Conservation (phyloP, 2,888 invertebrate species). For the Eupithecia centaureata region DNA sequence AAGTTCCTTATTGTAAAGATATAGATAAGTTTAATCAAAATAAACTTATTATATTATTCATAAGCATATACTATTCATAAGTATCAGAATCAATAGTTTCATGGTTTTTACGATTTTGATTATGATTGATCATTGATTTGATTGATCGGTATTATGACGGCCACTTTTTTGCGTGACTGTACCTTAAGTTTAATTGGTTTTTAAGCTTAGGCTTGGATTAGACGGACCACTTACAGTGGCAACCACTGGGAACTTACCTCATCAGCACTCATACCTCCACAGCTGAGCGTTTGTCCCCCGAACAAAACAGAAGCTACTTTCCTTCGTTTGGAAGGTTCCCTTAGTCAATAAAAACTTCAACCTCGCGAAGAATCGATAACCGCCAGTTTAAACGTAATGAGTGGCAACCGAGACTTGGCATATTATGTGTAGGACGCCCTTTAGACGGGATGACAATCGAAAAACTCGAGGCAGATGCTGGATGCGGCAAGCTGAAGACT, state of each 20-base stretch:
- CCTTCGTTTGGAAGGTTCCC: no score
- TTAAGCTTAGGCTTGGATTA: conserved; percentile 22
- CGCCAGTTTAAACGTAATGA: no score
- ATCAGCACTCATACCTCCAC: neutral
- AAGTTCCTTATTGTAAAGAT: neutral
- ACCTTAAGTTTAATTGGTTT: conserved; percentile 42
- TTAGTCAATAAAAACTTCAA: no score
- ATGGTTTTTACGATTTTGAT: conserved; percentile 13
- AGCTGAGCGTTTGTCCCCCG: neutral
- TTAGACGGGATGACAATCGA: no score
- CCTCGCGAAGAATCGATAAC: no score
- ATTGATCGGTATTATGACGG: conserved; percentile 43
- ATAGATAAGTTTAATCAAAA: conserved; percentile 5
- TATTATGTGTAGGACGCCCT: no score
- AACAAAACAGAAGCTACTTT: no score
- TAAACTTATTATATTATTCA: conserved; percentile 1
- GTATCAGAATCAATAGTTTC: conserved; percentile 16
- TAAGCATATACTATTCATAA: conserved; percentile 17
- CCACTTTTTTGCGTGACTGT: conserved; percentile 42
- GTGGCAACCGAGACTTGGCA: no score
- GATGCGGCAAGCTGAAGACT: neutral
- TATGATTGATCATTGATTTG: conserved; percentile 41
- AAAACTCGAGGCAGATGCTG: neutral
- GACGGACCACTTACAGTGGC: conserved; percentile 1
- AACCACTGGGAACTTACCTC: neutral